Conservation (phyloP, 1,140 invertebrate genomes). For the Conus betulinus region DNA sequence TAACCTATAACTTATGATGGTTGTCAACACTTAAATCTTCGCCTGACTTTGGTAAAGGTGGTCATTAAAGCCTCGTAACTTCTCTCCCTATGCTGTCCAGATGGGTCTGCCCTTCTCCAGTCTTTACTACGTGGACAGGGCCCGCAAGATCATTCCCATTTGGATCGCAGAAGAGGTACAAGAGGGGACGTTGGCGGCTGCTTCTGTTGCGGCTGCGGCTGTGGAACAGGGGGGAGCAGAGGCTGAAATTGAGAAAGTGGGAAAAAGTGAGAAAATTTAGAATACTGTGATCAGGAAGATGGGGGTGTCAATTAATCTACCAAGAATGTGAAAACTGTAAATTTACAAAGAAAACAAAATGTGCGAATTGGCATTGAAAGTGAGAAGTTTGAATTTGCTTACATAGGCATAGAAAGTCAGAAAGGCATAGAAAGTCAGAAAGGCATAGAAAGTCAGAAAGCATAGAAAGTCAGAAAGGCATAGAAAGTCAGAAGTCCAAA, state of each 20-base stretch:
- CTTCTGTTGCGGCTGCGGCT: neutral
- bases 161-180: neutral
- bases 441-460: too few relatives aligned
- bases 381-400: too few relatives aligned
- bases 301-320: too few relatives aligned
- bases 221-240: neutral
- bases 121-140: slow-evolving; percentile 26
- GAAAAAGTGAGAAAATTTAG: neutral
- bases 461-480: too few relatives aligned
- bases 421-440: too few relatives aligned
- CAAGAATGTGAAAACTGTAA: too few relatives aligned
- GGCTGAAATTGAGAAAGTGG: neutral
- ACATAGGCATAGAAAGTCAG: too few relatives aligned
- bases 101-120: slow-evolving; percentile 33
- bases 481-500: too few relatives aligned
- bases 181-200: neutral
- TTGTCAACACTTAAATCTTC: neutral
- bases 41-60: neutral
- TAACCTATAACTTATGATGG: neutral
- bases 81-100: neutral
- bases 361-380: too few relatives aligned
- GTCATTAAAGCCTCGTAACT: neutral
- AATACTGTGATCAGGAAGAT: too few relatives aligned
- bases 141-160: slow-evolving; percentile 26
- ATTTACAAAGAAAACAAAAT: too few relatives aligned